Evolutionary conservation across 2,888 invertebrate genomes (phyloP), one percentile per base, ranked within the genome.

Genomic region (Lissonota sp.): DNA sequence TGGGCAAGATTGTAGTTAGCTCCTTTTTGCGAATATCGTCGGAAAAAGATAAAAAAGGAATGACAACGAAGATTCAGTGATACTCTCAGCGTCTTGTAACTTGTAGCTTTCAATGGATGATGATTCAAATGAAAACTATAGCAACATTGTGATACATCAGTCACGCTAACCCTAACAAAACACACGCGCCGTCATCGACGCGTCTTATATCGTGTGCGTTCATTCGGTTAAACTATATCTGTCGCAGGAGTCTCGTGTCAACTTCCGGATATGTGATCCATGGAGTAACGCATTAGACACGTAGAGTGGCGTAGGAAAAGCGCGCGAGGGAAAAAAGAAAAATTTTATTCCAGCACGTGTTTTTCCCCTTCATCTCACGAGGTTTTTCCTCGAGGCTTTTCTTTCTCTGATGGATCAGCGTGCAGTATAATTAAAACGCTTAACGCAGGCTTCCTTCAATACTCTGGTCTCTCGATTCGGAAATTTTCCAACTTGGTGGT

Each of bases 261-360:
- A 81, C 78, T 74, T 74, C 78, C 81, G 78, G 81, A 75, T 62
- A 82, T 2, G 53, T 39, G 74, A 82, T n/a, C 70, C 62, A 0
- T 26, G 12, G 16, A 70, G 58, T 78, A 72, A 73, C 72, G 67
- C 8, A 67, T 69, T 55, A 62, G 75, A 69, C 62, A 73, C 69
- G 51, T 7, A 7, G 14, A 40, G 40, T 55, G 26, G 75, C 39
- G n/a, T 10, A 39, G 8, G n/a, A 53, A 53, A 53, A 53, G 4
- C 40, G 26, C 8, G 26, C n/a, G 55, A 37, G 40, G n/a, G n/a
- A n/a, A n/a, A n/a, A n/a, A 46, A 69, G 7, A 7, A 62, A 74
- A 70, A 60, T 74, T 79, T 74, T 79, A 74, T 79, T 81, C 67
- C 67, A 10, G 74, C 44, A 71, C 16, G 10, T 44, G 16, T 10